These are phyloP conservation scores for Hyperoplus lanceolatus DNA, from an alignment of 2,797 vertebrate genomes.

Conservation along the genomic window DNA sequence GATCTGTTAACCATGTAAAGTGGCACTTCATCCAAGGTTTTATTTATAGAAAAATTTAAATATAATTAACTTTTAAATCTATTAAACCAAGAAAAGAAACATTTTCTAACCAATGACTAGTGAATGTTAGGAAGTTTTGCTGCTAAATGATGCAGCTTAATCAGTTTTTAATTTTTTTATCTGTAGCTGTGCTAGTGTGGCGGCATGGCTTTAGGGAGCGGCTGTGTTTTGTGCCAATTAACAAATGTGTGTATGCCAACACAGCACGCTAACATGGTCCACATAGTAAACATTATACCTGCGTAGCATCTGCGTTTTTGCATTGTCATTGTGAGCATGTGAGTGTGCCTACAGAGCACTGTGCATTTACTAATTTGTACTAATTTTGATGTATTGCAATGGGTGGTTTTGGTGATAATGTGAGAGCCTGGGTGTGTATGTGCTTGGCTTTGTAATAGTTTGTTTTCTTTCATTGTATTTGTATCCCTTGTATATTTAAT, in stretches of 20 bases:
- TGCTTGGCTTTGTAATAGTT: too few species aligned
- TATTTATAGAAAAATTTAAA: background rate
- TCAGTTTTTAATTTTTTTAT: background rate
- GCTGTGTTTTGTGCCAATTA: background rate
- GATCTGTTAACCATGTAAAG: too few species aligned
- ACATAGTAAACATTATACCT: background rate
- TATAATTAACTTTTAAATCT: background rate
- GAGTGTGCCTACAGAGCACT: too few species aligned
- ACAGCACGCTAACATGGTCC: background rate
- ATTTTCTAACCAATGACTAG: background rate
- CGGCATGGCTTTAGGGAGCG: background rate
- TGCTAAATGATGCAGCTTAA: background rate
- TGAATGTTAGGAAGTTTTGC: background rate
- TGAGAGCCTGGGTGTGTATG: too few species aligned
- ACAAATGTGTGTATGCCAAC: background rate
- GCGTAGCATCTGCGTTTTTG: background rate
- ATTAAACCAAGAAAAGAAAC: background rate
- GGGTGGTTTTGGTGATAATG: too few species aligned
- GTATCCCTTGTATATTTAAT: too few species aligned
- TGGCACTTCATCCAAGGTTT: background rate
- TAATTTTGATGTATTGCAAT: too few species aligned
- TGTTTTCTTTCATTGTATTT: too few species aligned
- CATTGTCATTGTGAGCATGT: too few species aligned
- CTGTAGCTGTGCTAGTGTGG: background rate
- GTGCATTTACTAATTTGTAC: background rate